Percentiles rank a stretch among this genome's conserved stretches.
Evolutionary conservation across 2,888 invertebrate species (phyloP).

Genomic region (Dolichomitus sp.): DNA sequence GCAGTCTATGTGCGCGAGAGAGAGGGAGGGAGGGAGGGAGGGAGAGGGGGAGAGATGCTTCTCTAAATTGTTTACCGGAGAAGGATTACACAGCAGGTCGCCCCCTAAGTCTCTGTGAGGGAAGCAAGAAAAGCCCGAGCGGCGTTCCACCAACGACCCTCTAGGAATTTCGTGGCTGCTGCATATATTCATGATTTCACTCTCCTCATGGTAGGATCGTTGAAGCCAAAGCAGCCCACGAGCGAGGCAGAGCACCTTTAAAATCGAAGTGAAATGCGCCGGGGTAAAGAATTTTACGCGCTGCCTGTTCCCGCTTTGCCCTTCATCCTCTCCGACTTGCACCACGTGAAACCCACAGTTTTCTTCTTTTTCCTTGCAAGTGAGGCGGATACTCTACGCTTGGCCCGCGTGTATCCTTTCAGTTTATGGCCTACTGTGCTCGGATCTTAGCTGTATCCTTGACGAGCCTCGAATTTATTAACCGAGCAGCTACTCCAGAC

Average conservation of each 20-base stretch:
- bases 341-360: conserved; percentile 22
- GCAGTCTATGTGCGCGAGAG: too few species aligned
- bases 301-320: conserved; percentile 33
- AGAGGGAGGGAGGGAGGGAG: too few species aligned
- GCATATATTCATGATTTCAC: conserved; percentile 33
- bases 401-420: conserved; percentile 23
- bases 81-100: conserved; percentile 29
- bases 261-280: conserved; percentile 33
- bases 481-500: conserved; percentile 8
- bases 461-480: conserved; percentile 33
- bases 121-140: conserved; percentile 23
- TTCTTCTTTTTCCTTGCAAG: conserved; percentile 7
- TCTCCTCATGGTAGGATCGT: conserved; percentile 20
- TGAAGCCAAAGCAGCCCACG: conserved; percentile 11
- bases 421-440: conserved; percentile 26
- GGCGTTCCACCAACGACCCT: conserved; percentile 31
- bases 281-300: conserved; percentile 34
- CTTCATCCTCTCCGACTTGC: conserved; percentile 18
- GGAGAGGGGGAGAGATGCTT: conserved; percentile 10
- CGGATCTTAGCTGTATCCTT: conserved; percentile 12
- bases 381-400: conserved; percentile 17
- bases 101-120: conserved; percentile 15
- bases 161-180: conserved; percentile 31
- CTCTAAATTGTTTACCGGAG: conserved; percentile 31
- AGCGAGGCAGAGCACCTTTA: conserved; percentile 23